Conservation (phyloP, 2,797 vertebrate species). For the Sebastes reedi region DNA sequence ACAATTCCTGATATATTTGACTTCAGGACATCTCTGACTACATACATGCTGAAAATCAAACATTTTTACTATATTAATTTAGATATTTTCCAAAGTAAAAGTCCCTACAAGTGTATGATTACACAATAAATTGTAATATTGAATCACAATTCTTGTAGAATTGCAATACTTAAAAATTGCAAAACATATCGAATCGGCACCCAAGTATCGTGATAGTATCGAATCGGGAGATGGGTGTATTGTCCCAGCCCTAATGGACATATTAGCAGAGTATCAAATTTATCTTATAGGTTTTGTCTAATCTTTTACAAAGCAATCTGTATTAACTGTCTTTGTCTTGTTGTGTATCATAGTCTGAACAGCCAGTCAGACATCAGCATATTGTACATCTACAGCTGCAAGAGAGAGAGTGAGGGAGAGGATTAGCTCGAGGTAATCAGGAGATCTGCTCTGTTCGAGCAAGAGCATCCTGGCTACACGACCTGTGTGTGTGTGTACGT, state of each 20-base stretch:
- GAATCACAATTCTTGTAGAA: no score
- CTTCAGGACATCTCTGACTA: no score
- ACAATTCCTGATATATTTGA: no score
- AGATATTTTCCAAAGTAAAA: no score
- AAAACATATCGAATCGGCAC: no score
- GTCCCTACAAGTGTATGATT: no score
- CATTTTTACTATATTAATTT: no score
- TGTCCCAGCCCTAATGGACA: not conserved
- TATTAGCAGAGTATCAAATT: not conserved
- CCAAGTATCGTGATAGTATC: no score
- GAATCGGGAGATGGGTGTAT: no score
- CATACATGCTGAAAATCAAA: no score
- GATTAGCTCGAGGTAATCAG: slow-evolving; percentile 62
- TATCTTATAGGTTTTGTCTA: not conserved
- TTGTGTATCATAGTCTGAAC: slow-evolving; percentile 14
- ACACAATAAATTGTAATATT: no score
- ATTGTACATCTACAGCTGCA: slow-evolving; percentile 33
- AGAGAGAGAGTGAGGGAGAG: slow-evolving; percentile 14
- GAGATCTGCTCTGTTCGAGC: slow-evolving; percentile 59
- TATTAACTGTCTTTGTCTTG: not conserved
- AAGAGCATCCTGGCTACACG: slow-evolving; percentile 61
- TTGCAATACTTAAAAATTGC: no score
- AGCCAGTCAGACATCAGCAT: slow-evolving; percentile 19
- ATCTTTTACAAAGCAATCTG: not conserved
- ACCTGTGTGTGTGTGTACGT: slow-evolving; percentile 18